These are phyloP conservation scores for Alentia gelatinosa DNA, from an alignment of 2,888 invertebrate genomes.

Conservation along the genomic window DNA sequence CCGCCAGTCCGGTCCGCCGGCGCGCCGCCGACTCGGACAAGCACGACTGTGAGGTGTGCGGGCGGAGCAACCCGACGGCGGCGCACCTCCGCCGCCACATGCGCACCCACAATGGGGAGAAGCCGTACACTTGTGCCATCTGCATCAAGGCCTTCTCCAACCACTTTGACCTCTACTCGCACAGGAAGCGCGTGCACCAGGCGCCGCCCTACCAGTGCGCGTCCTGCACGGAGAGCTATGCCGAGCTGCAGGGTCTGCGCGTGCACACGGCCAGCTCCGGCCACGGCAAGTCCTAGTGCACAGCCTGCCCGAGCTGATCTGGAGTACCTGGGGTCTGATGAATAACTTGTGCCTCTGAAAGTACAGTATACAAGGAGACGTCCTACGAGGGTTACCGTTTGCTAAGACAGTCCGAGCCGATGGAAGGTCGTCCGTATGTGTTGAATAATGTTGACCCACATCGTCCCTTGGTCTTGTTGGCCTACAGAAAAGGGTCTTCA, in stretches of 20 bases:
- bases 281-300: not conserved
- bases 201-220: slow-evolving; percentile 36
- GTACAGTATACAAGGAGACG: too few relatives aligned
- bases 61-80: not conserved
- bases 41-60: not conserved
- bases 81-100: slow-evolving; percentile 35
- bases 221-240: not conserved
- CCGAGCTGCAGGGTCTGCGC: not conserved
- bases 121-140: not conserved
- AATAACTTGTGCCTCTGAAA: too few relatives aligned
- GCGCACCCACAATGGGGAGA: slow-evolving; percentile 38
- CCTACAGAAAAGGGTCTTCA: too few relatives aligned
- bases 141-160: not conserved
- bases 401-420: too few relatives aligned
- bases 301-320: too few relatives aligned
- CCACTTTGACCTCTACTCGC: slow-evolving; percentile 43
- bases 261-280: not conserved
- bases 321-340: too few relatives aligned
- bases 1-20: not conserved
- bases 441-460: too few relatives aligned
- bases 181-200: slow-evolving; percentile 14
- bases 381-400: too few relatives aligned
- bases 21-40: not conserved
- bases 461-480: too few relatives aligned
- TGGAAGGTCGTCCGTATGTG: too few relatives aligned